Conservation (phyloP, 2,888 invertebrate genomes). For the Autographa gamma region DNA sequence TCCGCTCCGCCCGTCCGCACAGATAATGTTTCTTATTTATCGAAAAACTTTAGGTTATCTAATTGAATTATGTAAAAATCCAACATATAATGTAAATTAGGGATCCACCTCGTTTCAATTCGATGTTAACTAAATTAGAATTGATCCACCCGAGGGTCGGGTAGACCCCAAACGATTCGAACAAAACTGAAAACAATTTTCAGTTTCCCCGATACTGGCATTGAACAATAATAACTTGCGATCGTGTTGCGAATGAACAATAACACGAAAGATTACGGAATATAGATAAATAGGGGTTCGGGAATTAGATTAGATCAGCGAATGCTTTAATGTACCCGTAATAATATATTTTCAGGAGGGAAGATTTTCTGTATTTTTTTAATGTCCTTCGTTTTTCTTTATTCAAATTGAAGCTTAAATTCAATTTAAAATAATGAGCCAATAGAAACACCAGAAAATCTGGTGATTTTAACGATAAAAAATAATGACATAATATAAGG, state of each 20-base stretch:
- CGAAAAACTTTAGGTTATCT: constrained; percentile 39
- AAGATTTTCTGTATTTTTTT: no score
- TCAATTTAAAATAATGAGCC: no score
- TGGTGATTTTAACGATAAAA: neutral
- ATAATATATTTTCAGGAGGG: neutral
- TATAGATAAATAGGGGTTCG: constrained; percentile 25
- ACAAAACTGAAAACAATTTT: constrained; percentile 69
- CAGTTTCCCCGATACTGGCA: constrained; percentile 45
- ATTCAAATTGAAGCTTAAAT: no score
- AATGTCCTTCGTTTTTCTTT: no score
- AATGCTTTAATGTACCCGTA: constrained; percentile 26
- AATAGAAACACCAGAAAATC: neutral
- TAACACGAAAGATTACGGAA: constrained; percentile 49
- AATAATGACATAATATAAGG: neutral
- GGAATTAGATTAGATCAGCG: constrained; percentile 30
- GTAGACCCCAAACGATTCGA: constrained; percentile 62
- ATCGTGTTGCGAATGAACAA: constrained; percentile 64
- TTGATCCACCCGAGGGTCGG: constrained; percentile 66
- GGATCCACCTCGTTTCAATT: constrained; percentile 49
- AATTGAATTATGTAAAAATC: constrained; percentile 48
- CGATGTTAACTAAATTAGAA: constrained; percentile 52
- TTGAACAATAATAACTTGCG: constrained; percentile 55
- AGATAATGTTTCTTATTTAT: constrained; percentile 45
- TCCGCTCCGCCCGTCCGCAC: constrained; percentile 21
- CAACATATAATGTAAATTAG: constrained; percentile 52